These are phyloP conservation scores for Rhabdomys dilectus DNA, from an alignment of 2,113 vertebrate genomes.

Conservation along the genomic window DNA sequence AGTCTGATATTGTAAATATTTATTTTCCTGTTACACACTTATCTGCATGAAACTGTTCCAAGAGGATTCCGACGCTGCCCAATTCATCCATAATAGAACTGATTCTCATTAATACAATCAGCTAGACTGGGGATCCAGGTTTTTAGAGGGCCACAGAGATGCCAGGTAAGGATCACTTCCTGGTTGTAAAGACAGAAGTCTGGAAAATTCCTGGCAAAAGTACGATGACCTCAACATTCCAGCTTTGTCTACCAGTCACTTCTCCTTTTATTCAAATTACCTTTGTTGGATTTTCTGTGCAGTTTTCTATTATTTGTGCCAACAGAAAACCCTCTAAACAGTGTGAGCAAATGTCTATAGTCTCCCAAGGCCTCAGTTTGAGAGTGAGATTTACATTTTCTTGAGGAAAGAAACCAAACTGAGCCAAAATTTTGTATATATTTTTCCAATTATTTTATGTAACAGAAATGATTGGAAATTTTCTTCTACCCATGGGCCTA, in stretches of 20 bases:
- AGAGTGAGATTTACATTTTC: neutral
- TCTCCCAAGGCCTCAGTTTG: neutral
- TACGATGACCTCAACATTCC: neutral
- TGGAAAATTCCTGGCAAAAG: constrained; percentile 20
- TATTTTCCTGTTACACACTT: neutral
- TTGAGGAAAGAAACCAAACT: neutral
- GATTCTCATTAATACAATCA: neutral
- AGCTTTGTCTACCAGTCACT: neutral
- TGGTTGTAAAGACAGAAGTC: neutral
- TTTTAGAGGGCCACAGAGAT: accelerated
- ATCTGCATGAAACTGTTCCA: neutral
- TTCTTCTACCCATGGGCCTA: neutral
- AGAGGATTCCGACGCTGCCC: neutral
- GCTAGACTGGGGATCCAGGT: neutral
- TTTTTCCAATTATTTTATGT: neutral
- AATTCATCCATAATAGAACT: neutral
- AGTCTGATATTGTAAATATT: neutral
- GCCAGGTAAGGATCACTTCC: neutral
- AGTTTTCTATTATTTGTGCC: neutral
- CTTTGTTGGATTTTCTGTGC: neutral
- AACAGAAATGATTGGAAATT: neutral
- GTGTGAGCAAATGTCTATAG: neutral
- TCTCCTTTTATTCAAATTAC: neutral
- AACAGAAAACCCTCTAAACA: neutral
- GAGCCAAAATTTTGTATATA: neutral